Evolutionary conservation across 2,113 vertebrate genomes (phyloP), one percentile per base, ranked within the genome.

Genomic region (Nansenia antarctica): DNA sequence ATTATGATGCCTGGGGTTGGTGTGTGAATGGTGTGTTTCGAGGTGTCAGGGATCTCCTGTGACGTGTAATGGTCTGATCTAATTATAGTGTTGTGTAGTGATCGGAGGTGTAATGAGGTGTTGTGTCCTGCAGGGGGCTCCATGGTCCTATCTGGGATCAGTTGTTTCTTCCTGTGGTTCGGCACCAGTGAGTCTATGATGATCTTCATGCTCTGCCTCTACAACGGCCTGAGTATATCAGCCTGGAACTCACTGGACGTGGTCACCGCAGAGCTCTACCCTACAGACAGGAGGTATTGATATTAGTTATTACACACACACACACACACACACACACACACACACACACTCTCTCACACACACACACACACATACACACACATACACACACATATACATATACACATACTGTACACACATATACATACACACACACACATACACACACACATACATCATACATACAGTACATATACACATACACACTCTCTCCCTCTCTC

Each of bases 231-330:
- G 81, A 99, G 97, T 39, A 99, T 99, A 85, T 99, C 98, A 0
- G 98, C 98, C 0, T 99, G 97, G 98, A 99, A 99, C 85, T 98
- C 96, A 1, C 90, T 99, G 15, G 98, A 99, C 26, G 97, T 99
- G 66, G 94, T 99, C 83, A 99, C 98, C 0, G 91, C 96, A 57
- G 98, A 99, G 77, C 85, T 99, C 32, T 98, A 95, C 83, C 96
- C 98, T 20, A 98, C 98, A 47, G 95, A 99, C 87, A 94, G 97
- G 80, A 98, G 98, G 98, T 98, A n/a, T n/a, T n/a, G n/a, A n/a
- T n/a, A n/a, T n/a, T n/a, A 54, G 8, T 35, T 14, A 39, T 8
- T 11, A 9, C 20, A 20, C 55, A 14, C 11, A 9, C 24, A 27
- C 54, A 6, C 26, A 9, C 27, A 0, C 55, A 31, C 55, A 0